These are phyloP conservation scores for Sipha maydis DNA, from an alignment of 2,888 invertebrate species.

Conservation along the genomic window DNA sequence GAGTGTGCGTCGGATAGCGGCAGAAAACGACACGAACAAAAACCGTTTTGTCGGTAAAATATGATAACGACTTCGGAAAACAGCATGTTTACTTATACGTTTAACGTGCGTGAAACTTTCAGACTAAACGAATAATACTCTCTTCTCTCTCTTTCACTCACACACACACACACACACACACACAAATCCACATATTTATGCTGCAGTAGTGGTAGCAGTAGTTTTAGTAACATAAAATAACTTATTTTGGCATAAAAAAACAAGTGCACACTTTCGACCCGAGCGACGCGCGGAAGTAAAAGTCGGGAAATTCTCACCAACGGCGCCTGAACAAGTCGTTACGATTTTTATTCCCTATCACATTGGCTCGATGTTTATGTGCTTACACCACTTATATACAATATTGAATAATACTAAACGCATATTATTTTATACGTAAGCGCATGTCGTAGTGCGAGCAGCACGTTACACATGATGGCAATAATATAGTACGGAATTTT, in stretches of 20 bases:
- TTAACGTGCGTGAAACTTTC: constrained; percentile 19
- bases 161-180: no score
- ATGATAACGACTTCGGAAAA: constrained; percentile 36
- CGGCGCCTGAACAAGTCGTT: neutral
- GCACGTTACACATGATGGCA: neutral
- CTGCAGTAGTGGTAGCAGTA: neutral
- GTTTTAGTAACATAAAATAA: neutral
- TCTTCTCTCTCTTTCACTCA: no score
- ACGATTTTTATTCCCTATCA: neutral
- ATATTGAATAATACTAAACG: neutral
- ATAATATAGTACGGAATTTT: neutral
- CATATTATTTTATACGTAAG: neutral
- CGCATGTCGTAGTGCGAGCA: no score
- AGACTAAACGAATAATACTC: neutral
- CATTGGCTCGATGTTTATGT: neutral
- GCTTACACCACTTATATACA: neutral
- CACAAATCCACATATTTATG: no score
- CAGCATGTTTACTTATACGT: constrained; percentile 16
- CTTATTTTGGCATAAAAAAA: constrained; percentile 21
- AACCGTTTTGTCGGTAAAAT: constrained; percentile 15
- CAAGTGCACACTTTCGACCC: neutral
- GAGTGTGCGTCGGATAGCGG: neutral
- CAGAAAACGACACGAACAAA: neutral
- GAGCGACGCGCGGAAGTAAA: neutral
- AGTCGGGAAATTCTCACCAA: neutral